Percentiles rank a stretch among this genome's conserved stretches.
Conservation (phyloP, 2,113 vertebrate genomes). For the Nesogale talazaci region DNA sequence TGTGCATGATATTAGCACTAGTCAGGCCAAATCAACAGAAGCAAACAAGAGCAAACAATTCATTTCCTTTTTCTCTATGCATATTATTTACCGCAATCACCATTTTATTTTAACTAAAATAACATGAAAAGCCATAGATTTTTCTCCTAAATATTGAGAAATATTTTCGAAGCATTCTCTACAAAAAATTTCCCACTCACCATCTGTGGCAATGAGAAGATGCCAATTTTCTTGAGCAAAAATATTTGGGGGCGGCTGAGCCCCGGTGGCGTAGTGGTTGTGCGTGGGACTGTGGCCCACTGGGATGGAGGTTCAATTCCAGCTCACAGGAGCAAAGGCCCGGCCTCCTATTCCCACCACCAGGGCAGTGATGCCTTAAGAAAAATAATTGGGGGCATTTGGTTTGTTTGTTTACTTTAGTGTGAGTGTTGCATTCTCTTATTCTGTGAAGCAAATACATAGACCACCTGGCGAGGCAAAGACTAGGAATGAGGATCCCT, state of each 20-base stretch:
- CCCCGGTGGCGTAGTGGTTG: no score
- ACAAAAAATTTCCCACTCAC: background rate
- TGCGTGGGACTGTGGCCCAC: no score
- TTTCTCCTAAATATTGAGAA: slow-evolving; percentile 30
- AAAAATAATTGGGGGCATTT: background rate
- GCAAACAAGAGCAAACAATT: background rate
- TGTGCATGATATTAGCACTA: no score
- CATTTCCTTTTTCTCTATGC: background rate
- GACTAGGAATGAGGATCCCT: background rate
- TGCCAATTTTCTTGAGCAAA: background rate
- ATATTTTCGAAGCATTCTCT: slow-evolving; percentile 18
- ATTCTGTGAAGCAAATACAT: background rate
- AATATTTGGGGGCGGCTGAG: background rate
- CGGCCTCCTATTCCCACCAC: no score
- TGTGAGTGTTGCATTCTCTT: background rate
- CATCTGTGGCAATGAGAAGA: slow-evolving; percentile 29
- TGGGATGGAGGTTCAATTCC: no score
- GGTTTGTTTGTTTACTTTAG: background rate
- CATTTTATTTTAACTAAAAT: slow-evolving; percentile 20
- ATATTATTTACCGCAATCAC: background rate
- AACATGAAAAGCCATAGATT: background rate
- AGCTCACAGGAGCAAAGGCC: no score
- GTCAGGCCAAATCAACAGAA: background rate
- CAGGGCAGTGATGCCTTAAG: no score
- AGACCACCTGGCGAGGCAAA: background rate